Evolutionary conservation across 2,797 vertebrate species (phyloP).

Genomic region (Pseudomugil gertrudae): DNA sequence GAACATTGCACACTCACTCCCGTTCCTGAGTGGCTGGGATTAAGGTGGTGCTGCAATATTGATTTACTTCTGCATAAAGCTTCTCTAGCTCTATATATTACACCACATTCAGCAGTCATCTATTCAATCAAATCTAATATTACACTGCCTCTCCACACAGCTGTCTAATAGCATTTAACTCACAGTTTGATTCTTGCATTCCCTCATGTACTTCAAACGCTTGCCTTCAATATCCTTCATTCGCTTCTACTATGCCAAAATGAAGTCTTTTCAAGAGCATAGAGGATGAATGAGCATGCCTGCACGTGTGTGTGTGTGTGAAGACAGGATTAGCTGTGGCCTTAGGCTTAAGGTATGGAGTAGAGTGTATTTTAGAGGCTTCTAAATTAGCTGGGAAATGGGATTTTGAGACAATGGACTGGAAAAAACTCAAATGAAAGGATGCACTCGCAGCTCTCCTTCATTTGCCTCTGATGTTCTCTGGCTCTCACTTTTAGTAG

Average conservation of each 20-base stretch:
- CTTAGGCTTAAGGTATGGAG: conserved; percentile 82
- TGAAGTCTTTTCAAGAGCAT: conserved; percentile 80
- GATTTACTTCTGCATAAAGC: conserved; percentile 76
- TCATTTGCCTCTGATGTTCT: conserved; percentile 72
- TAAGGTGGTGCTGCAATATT: conserved; percentile 72
- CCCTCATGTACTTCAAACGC: conserved; percentile 81
- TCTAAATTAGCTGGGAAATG: conserved; percentile 83
- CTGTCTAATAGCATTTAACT: conserved; percentile 84
- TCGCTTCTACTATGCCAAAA: conserved; percentile 76
- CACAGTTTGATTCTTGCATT: conserved; percentile 79
- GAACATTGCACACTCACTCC: conserved; percentile 38
- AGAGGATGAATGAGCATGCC: conserved; percentile 71
- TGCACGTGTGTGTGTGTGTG: conserved; percentile 39
- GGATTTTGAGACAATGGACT: conserved; percentile 82
- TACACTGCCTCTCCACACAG: conserved; percentile 77
- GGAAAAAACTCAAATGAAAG: conserved; percentile 77
- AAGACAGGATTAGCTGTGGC: conserved; percentile 80
- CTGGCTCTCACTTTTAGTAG: conserved; percentile 29
- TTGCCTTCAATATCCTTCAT: conserved; percentile 76
- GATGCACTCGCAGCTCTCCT: conserved; percentile 73
- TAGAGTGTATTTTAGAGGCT: conserved; percentile 82
- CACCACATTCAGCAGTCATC: conserved; percentile 76
- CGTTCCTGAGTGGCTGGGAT: conserved; percentile 61
- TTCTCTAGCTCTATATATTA: conserved; percentile 76
- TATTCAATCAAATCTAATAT: conserved; percentile 83